Evolutionary conservation across 2,888 invertebrate genomes (phyloP).

Genomic region (Drosophila antonietae): DNA sequence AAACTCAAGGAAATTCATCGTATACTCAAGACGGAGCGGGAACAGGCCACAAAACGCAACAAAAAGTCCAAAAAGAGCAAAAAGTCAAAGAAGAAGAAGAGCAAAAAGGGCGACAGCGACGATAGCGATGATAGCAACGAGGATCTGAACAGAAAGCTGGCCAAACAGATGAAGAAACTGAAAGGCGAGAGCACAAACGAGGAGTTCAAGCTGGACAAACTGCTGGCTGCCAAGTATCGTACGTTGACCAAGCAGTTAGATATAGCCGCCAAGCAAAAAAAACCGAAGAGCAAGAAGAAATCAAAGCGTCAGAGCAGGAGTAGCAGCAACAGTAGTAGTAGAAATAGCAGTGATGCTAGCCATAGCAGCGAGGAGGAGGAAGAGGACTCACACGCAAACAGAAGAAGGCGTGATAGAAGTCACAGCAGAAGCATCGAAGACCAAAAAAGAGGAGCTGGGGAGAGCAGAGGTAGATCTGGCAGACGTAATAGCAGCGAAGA

Average conservation of each 20-base stretch:
- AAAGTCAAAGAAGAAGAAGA: conserved; percentile 75
- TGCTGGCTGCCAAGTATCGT: conserved; percentile 83
- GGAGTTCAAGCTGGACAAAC: conserved; percentile 80
- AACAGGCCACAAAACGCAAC: conserved; percentile 56
- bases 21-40: conserved; percentile 88
- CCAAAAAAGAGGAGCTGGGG: background rate
- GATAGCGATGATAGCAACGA: conserved; percentile 64
- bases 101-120: conserved; percentile 83
- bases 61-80: conserved; percentile 67
- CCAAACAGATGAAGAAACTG: conserved; percentile 86
- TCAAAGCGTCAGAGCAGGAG: conserved; percentile 23
- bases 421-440: background rate
- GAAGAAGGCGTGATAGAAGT: conserved; percentile 13
- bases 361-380: conserved; percentile 12
- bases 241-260: conserved; percentile 84
- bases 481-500: background rate
- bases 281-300: conserved; percentile 42
- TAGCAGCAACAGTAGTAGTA: conserved; percentile 3
- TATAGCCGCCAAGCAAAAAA: conserved; percentile 75
- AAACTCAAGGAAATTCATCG: conserved; percentile 94
- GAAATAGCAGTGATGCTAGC: conserved; percentile 32
- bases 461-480: background rate
- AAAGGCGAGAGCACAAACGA: conserved; percentile 84
- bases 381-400: background rate
- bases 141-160: conserved; percentile 88